phyloP scores from a whole-genome alignment of 2,113 vertebrate genomes.

The Microtus ochrogaster region DNA sequence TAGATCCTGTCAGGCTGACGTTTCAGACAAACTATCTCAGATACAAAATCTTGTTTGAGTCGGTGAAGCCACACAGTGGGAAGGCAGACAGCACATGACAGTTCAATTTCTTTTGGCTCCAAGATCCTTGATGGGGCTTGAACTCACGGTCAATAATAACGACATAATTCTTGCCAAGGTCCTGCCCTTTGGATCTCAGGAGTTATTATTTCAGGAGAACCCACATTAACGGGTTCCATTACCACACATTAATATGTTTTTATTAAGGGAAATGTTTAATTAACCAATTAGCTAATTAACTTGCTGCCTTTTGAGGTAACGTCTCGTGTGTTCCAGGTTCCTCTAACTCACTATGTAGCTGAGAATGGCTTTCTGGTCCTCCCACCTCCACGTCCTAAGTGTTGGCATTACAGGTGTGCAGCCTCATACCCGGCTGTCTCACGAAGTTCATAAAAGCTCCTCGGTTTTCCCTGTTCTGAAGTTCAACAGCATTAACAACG shows the following conservation, averaged over 20 bases:
- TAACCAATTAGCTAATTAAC: not conserved
- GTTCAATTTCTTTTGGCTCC: not conserved
- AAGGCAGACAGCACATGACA: not conserved
- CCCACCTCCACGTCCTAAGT: not conserved
- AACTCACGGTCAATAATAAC: not conserved
- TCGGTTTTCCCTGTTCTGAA: not conserved
- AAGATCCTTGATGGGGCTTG: not conserved
- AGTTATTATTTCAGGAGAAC: conserved; percentile 41
- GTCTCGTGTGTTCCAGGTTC: not conserved
- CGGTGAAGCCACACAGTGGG: not conserved
- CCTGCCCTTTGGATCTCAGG: not conserved
- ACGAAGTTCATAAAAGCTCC: not conserved
- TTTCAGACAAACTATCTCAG: not conserved
- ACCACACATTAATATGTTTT: not conserved
- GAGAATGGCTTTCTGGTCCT: not conserved
- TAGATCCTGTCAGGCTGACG: not conserved
- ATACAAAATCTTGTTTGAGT: not conserved
- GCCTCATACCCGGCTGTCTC: not conserved
- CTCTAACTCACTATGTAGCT: not conserved
- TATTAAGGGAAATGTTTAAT: not conserved
- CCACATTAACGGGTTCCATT: not conserved
- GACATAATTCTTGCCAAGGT: conserved; percentile 16
- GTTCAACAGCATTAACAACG: not conserved
- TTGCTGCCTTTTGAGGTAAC: not conserved
- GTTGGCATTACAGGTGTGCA: not conserved